Conservation (phyloP, 2,888 invertebrate species). For the Steinernema scapterisci region DNA sequence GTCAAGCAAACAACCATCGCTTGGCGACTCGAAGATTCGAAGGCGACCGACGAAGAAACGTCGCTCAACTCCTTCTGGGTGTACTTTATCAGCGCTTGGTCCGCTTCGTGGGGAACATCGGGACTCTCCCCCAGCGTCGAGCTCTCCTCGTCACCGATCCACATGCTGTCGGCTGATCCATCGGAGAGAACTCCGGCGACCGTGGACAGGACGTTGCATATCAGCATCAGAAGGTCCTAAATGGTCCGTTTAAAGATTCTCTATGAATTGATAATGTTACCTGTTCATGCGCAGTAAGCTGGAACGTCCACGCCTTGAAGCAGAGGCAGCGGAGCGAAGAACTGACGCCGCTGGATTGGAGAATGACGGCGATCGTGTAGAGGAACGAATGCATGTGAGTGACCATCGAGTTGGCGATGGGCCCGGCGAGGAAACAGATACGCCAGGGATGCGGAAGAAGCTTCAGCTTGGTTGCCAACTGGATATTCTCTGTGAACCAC, state of each 20-base stretch:
- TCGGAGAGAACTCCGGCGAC: conserved; percentile 64
- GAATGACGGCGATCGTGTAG: conserved; percentile 59
- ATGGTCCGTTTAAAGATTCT: no score
- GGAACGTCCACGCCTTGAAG: conserved; percentile 66
- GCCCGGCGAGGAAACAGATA: conserved; percentile 49
- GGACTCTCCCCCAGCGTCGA: conserved; percentile 10
- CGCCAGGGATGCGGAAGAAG: conserved; percentile 65
- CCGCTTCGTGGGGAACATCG: neutral
- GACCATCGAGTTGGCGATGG: conserved; percentile 55
- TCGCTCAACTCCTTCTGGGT: conserved; percentile 71
- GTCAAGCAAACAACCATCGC: conserved; percentile 90
- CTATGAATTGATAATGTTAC: no score
- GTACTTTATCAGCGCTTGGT: neutral
- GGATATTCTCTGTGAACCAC: conserved; percentile 31
- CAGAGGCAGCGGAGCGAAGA: conserved; percentile 55
- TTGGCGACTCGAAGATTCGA: conserved; percentile 88
- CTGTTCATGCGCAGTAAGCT: conserved; percentile 65
- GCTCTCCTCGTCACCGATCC: conserved; percentile 24
- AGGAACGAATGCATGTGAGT: conserved; percentile 62
- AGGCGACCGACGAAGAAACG: conserved; percentile 78
- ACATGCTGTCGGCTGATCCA: conserved; percentile 42
- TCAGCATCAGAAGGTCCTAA: conserved; percentile 59
- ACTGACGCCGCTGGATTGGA: conserved; percentile 58
- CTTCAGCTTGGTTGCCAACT: conserved; percentile 43
- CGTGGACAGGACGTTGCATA: conserved; percentile 62